phyloP scores from a whole-genome alignment of 2,797 vertebrate species.

The Borostomias antarcticus region DNA sequence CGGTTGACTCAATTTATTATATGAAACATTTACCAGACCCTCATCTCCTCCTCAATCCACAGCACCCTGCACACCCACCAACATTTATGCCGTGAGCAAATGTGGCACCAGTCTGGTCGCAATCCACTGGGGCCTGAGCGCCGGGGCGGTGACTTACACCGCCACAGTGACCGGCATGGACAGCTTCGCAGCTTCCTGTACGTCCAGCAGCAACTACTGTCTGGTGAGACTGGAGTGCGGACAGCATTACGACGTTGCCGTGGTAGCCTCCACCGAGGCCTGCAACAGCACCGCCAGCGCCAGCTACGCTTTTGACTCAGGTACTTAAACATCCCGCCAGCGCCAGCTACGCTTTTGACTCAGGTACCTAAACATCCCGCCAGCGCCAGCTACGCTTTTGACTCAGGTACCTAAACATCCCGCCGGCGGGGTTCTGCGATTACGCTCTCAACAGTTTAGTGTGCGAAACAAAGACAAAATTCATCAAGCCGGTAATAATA shows the following conservation, averaged over 20 bases:
- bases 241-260: slow-evolving; percentile 55
- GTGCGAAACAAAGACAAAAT: no score
- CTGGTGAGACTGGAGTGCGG: slow-evolving; percentile 69
- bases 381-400: slow-evolving; percentile 48
- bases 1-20: no score
- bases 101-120: slow-evolving; percentile 69
- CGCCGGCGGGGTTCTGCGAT: no score
- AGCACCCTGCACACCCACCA: slow-evolving; percentile 75
- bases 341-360: slow-evolving; percentile 54
- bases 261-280: slow-evolving; percentile 55
- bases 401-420: slow-evolving; percentile 66
- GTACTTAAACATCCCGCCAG: slow-evolving; percentile 51
- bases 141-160: slow-evolving; percentile 57
- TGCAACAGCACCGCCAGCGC: slow-evolving; percentile 68
- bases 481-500: no score
- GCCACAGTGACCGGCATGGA: slow-evolving; percentile 54
- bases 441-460: no score
- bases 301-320: slow-evolving; percentile 63
- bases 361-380: slow-evolving; percentile 61
- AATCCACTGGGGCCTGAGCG: slow-evolving; percentile 64
- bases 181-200: slow-evolving; percentile 61
- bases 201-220: slow-evolving; percentile 65
- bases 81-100: slow-evolving; percentile 53
- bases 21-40: background rate
- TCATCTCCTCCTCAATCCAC: slow-evolving; percentile 7